Percentiles rank a stretch among this genome's conserved stretches.
Evolutionary conservation across 2,113 vertebrate species (phyloP).

Genomic region (Aegithalos caudatus): DNA sequence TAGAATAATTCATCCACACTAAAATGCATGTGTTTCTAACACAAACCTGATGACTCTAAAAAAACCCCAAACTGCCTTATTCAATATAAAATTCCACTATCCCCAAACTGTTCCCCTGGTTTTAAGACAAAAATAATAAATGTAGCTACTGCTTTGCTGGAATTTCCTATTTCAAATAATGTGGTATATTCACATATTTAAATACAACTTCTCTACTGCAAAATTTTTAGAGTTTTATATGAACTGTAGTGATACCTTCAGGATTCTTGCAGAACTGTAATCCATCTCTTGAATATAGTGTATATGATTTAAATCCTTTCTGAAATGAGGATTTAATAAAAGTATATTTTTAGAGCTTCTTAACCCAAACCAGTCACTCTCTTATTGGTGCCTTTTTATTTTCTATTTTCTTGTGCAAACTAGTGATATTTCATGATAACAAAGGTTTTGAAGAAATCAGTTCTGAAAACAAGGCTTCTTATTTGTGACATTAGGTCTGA

Average conservation of each 20-base stretch:
- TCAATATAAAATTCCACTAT: conserved; percentile 12
- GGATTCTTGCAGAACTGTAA: not conserved
- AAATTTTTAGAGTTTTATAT: not conserved
- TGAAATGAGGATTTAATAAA: not conserved
- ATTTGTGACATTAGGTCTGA: not conserved
- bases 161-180: conserved; percentile 64
- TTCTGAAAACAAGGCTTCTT: not conserved
- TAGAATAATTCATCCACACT: not conserved
- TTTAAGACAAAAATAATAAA: conserved; percentile 28
- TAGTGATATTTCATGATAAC: not conserved
- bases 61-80: not conserved
- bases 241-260: not conserved
- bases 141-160: conserved; percentile 28
- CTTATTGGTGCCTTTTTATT: not conserved
- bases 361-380: not conserved
- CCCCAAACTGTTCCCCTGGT: not conserved
- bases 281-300: not conserved
- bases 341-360: not conserved
- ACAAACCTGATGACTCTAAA: not conserved
- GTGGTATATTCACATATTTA: conserved; percentile 10
- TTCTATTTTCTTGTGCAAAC: not conserved
- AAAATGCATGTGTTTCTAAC: not conserved
- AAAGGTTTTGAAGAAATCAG: not conserved
- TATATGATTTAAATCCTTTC: not conserved
- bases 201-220: not conserved